Conservation (phyloP, 2,797 vertebrate species). For the Dryobates pubescens region DNA sequence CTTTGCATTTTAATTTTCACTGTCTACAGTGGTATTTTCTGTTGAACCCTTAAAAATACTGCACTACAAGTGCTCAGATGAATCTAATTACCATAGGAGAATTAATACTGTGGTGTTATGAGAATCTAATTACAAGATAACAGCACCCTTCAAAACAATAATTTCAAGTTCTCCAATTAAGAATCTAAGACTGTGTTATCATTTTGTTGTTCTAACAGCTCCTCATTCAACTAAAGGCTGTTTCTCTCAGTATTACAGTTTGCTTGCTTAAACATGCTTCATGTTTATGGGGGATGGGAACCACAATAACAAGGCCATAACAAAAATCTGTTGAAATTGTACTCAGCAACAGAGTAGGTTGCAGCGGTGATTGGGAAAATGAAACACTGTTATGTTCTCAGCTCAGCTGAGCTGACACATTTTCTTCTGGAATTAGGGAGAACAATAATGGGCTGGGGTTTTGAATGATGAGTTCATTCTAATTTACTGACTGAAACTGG, state of each 20-base stretch:
- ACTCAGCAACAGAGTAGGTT: neutral
- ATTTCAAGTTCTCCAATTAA: constrained; percentile 16
- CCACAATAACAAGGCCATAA: neutral
- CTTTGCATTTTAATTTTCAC: neutral
- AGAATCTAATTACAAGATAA: constrained; percentile 40
- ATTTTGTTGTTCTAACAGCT: neutral
- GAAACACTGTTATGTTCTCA: neutral
- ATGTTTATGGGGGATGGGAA: neutral
- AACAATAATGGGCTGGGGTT: neutral
- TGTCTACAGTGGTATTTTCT: neutral
- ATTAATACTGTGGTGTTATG: constrained; percentile 11
- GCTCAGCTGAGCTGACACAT: neutral
- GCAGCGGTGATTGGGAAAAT: neutral
- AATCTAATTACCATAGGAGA: constrained; percentile 2
- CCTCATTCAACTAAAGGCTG: neutral
- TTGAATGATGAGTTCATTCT: neutral
- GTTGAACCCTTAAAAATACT: neutral
- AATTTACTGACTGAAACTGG: neutral
- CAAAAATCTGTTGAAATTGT: neutral
- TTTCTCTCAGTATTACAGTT: neutral
- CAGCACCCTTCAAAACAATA: constrained; percentile 7
- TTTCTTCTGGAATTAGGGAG: constrained; percentile 1
- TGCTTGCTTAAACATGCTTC: neutral
- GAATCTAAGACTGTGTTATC: neutral
- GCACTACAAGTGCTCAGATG: constrained; percentile 1